phyloP scores from a whole-genome alignment of 2,113 vertebrate genomes.

The Megaceryle maxima region DNA sequence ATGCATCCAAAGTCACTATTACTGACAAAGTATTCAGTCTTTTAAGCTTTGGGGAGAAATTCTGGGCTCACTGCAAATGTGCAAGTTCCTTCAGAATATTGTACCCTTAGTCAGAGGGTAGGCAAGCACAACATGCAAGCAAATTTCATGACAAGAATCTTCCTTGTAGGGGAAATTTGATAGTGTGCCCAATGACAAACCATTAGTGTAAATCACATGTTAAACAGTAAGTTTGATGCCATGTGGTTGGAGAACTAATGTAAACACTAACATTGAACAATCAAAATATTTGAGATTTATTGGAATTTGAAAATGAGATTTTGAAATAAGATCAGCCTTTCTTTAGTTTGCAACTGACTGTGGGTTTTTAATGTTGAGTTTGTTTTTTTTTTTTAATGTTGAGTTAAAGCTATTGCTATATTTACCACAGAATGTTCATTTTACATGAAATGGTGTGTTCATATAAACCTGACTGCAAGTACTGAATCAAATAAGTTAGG shows the following conservation, averaged over 20 bases:
- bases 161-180: not conserved
- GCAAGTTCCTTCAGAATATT: not conserved
- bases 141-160: not conserved
- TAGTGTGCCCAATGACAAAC: not conserved
- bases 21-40: not conserved
- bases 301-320: not conserved
- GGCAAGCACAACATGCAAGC: not conserved
- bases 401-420: not conserved
- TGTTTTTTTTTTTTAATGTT: not conserved
- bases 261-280: not conserved
- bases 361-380: not conserved
- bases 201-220: not conserved
- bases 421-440: not conserved
- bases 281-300: not conserved
- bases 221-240: not conserved
- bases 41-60: not conserved
- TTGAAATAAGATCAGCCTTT: not conserved
- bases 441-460: not conserved
- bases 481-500: not conserved
- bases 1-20: not conserved
- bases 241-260: not conserved
- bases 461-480: not conserved
- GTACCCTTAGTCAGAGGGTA: not conserved
- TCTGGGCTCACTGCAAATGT: not conserved
- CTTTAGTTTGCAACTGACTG: not conserved